These are phyloP conservation scores for Oryzias dopingdopingensis DNA, from an alignment of 2,797 vertebrate genomes.

Conservation along the genomic window DNA sequence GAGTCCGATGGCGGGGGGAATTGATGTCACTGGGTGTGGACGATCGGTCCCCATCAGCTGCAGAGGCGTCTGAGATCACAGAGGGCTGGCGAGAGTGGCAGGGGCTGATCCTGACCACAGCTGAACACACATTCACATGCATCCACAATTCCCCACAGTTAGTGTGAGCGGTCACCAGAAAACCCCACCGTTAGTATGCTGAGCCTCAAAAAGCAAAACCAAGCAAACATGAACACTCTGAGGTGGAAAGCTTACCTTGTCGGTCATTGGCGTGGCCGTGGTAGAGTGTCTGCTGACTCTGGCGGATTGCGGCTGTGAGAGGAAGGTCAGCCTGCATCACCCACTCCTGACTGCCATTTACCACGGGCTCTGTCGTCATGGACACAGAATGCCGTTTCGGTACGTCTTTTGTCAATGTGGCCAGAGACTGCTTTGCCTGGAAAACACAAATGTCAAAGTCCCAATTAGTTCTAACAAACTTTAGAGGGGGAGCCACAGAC, in stretches of 20 bases:
- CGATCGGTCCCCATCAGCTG: conserved; percentile 90
- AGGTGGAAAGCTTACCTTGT: conserved; percentile 79
- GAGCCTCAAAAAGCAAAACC: conserved; percentile 35
- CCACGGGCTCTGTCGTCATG: conserved; percentile 89
- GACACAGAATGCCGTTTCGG: conserved; percentile 93
- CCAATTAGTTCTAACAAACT: neutral
- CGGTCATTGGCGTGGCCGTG: conserved; percentile 88
- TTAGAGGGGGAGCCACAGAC: too few relatives aligned
- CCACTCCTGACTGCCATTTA: conserved; percentile 97
- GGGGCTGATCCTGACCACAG: conserved; percentile 93
- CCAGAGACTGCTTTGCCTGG: conserved; percentile 96
- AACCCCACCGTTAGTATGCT: conserved; percentile 56
- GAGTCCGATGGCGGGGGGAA: conserved; percentile 95
- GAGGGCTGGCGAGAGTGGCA: conserved; percentile 96
- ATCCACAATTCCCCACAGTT: conserved; percentile 47
- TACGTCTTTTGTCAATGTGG: conserved; percentile 93
- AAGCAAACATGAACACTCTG: conserved; percentile 16
- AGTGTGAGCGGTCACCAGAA: conserved; percentile 49
- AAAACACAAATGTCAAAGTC: neutral
- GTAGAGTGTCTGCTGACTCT: conserved; percentile 96
- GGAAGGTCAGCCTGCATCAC: conserved; percentile 94
- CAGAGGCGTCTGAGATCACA: conserved; percentile 92
- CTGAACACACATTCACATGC: conserved; percentile 41
- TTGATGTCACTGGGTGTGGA: conserved; percentile 98
- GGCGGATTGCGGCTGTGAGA: conserved; percentile 94